These are phyloP conservation scores for Phortica variegata DNA, from an alignment of 1,140 invertebrate genomes.

Conservation along the genomic window DNA sequence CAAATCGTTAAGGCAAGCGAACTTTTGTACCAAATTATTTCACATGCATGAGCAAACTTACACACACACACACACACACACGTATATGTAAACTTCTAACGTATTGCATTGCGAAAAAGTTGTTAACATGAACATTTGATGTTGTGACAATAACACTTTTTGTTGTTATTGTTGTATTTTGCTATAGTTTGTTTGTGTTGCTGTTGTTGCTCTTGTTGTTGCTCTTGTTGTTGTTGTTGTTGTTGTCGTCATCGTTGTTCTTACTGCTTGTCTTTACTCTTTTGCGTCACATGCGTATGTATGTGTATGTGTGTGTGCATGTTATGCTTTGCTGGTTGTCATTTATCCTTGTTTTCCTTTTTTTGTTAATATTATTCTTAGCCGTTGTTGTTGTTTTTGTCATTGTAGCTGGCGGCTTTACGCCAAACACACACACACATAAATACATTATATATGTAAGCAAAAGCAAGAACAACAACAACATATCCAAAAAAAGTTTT, in stretches of 20 bases:
- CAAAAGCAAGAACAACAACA: slow-evolving; percentile 8
- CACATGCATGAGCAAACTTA: too few relatives aligned
- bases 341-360: slow-evolving; percentile 10
- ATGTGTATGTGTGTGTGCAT: slow-evolving; percentile 13
- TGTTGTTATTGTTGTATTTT: neutral
- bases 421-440: too few relatives aligned
- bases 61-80: too few relatives aligned
- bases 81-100: too few relatives aligned
- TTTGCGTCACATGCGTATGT: neutral
- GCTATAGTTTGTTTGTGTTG: neutral
- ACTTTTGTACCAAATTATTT: slow-evolving; percentile 54
- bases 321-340: too few relatives aligned
- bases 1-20: slow-evolving; percentile 53
- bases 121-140: slow-evolving; percentile 54
- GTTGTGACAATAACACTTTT: slow-evolving; percentile 41
- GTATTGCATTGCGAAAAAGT: slow-evolving; percentile 54
- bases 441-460: too few relatives aligned
- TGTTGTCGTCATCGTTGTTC: neutral
- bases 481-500: slow-evolving; percentile 16
- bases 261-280: neutral
- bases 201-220: too few relatives aligned
- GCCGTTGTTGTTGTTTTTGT: slow-evolving; percentile 24
- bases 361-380: slow-evolving; percentile 23
- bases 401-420: too few relatives aligned
- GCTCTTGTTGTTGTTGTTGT: neutral